Percentiles rank a stretch among this genome's conserved stretches.
phyloP scores from a whole-genome alignment of 2,113 vertebrate genomes.

The Sporophila hypoxantha region DNA sequence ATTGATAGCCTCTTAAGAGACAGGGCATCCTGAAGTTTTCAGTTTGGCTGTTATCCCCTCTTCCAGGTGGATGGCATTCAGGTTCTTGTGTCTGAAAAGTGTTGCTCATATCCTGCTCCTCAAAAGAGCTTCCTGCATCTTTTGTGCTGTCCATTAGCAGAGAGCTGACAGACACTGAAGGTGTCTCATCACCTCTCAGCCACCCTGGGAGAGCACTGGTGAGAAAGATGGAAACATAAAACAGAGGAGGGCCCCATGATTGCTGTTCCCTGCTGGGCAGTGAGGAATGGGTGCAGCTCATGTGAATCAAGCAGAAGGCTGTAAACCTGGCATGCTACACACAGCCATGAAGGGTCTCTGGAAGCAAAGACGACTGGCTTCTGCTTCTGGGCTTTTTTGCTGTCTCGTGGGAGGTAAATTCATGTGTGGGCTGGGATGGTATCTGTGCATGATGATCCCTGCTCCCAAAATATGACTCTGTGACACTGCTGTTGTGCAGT shows the following conservation, averaged over 20 bases:
- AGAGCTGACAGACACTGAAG: not conserved
- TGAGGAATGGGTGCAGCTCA: not conserved
- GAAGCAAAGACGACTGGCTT: not conserved
- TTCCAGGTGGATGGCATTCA: not conserved
- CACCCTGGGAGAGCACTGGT: fast-evolving
- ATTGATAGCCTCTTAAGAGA: not conserved
- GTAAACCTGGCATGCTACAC: not conserved
- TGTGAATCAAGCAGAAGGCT: not conserved
- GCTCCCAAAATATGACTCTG: not conserved
- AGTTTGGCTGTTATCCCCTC: not conserved
- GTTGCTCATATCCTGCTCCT: not conserved
- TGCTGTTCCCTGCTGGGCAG: not conserved
- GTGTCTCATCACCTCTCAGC: not conserved
- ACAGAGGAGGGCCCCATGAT: not conserved
- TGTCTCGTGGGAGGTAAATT: not conserved
- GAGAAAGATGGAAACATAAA: not conserved
- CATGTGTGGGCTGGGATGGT: not conserved
- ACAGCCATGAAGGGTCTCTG: not conserved
- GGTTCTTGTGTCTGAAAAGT: not conserved
- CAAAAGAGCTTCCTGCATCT: not conserved
- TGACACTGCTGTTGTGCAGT: not conserved
- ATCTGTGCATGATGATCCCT: not conserved
- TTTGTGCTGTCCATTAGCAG: not conserved
- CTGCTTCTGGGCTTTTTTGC: not conserved
- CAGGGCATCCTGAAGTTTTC: not conserved